Evolutionary conservation across 2,888 invertebrate species (phyloP), one percentile per base, ranked within the genome.

Genomic region (Macrophya alboannulata): DNA sequence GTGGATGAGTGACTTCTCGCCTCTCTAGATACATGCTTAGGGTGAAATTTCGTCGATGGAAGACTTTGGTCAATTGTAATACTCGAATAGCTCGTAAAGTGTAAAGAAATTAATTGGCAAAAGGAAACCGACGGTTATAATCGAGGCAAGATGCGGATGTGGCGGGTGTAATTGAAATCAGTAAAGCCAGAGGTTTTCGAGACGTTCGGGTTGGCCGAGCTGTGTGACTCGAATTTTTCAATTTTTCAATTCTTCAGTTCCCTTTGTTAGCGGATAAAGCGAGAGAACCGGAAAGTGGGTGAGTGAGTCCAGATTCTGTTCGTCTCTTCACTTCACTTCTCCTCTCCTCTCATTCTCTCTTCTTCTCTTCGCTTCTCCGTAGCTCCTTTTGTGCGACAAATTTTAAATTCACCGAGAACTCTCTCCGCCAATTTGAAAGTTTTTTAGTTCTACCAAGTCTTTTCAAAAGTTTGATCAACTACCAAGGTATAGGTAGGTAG

Each of bases 161-260:
- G 45, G 81, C 81, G 68, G 83, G 31, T 71, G 71, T 83, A 71
- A 83, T 83, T 71, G 83, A 83, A 83, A 68, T 83, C 83, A 40
- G 68, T 25, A 17, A 21, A 65, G 82, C n/a, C 12, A 45, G 25
- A 40, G 82, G 37, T 55, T 59, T 79, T 55, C 79, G n/a, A n/a
- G 79, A 79, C 59, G 17, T 79, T 79, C 15, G 55, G 37, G 4
- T 55, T 17, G 55, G 37, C 37, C 59, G 40, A 81, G 62, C n/a
- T 51, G n/a, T 81, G 81, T 40, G 81, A 81, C 62, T 59, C 55
- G 77, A 40, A 77, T 77, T 77, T 77, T 51, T 77, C 81, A 62
- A 81, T 81, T 81, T 40, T 81, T 81, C 81, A 62, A 81, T 81
- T 81, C 81, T 21, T 40, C n/a, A 43, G 62, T 81, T 62, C 43